Evolutionary conservation across 1,140 invertebrate genomes (phyloP).

Genomic region (Zaprionus ornatus): DNA sequence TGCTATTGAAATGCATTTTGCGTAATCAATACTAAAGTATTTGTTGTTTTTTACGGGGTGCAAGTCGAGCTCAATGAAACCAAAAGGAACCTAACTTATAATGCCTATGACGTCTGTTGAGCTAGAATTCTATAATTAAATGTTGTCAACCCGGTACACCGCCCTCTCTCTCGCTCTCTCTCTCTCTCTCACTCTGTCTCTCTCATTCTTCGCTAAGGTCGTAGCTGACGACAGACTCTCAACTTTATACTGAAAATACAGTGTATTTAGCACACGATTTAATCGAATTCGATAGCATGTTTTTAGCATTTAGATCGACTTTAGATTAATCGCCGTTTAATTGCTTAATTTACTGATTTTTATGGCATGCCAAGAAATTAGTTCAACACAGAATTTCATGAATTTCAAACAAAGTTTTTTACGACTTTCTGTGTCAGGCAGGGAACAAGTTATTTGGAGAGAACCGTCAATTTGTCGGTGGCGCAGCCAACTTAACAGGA

Average conservation of each 20-base stretch:
- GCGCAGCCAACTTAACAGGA: neutral
- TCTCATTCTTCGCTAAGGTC: conserved; percentile 50
- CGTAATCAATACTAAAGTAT: conserved; percentile 15
- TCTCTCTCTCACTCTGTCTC: conserved; percentile 14
- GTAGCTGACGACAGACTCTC: conserved; percentile 54
- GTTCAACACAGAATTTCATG: conserved; percentile 2
- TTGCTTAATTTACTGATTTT: neutral
- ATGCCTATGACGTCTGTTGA: conserved; percentile 48
- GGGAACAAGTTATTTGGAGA: neutral
- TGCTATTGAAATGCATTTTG: conserved; percentile 40
- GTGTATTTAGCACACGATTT: conserved; percentile 16
- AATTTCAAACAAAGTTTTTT: neutral
- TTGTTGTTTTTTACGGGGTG: conserved; percentile 26
- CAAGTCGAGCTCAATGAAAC: conserved; percentile 53
- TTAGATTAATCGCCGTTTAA: neutral
- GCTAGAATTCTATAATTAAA: conserved; percentile 49
- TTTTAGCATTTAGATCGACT: conserved; percentile 3
- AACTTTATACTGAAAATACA: conserved; percentile 24
- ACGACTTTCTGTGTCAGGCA: neutral
- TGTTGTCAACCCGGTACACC: conserved; percentile 32
- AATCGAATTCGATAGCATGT: conserved; percentile 38
- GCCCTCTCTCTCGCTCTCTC: conserved; percentile 6
- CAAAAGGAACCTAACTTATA: neutral
- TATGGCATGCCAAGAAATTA: neutral
- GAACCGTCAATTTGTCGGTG: neutral